phyloP scores from a whole-genome alignment of 2,113 vertebrate genomes.

The Nematolebias whitei region DNA sequence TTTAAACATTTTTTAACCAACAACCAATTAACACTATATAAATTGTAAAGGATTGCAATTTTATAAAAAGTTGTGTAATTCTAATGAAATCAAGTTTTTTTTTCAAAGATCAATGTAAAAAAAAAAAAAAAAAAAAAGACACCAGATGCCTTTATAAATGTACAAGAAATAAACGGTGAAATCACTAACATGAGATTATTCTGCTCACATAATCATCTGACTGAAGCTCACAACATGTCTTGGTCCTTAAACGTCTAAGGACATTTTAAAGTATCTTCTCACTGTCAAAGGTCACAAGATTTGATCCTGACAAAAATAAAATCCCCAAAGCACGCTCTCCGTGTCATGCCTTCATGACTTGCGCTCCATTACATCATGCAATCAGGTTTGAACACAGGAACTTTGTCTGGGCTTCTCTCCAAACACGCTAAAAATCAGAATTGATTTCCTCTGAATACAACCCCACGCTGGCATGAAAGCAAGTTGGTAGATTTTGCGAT shows the following conservation, averaged over 20 bases:
- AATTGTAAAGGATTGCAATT: no score
- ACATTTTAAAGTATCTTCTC: not conserved
- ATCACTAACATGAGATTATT: not conserved
- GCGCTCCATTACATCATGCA: slow-evolving; percentile 62
- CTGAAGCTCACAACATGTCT: not conserved
- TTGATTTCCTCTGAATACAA: slow-evolving; percentile 55
- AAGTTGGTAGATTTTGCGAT: slow-evolving; percentile 38
- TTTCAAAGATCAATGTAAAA: no score
- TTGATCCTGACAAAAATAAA: slow-evolving; percentile 7
- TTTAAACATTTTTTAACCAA: no score
- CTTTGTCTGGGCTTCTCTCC: slow-evolving; percentile 48
- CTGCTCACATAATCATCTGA: not conserved
- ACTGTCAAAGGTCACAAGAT: not conserved
- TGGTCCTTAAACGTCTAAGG: not conserved
- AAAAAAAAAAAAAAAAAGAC: no score
- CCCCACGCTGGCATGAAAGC: slow-evolving; percentile 38
- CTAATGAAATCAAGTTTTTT: no score
- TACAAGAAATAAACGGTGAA: no score
- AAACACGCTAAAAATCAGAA: slow-evolving; percentile 53
- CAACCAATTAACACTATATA: no score
- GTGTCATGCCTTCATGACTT: not conserved
- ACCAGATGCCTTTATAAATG: no score
- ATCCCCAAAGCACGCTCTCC: slow-evolving; percentile 6
- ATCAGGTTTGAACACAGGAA: slow-evolving; percentile 57
- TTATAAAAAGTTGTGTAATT: no score